phyloP scores from a whole-genome alignment of 37 sponge, comb jelly and placozoan genomes.

The Theonella swinhoei region DNA sequence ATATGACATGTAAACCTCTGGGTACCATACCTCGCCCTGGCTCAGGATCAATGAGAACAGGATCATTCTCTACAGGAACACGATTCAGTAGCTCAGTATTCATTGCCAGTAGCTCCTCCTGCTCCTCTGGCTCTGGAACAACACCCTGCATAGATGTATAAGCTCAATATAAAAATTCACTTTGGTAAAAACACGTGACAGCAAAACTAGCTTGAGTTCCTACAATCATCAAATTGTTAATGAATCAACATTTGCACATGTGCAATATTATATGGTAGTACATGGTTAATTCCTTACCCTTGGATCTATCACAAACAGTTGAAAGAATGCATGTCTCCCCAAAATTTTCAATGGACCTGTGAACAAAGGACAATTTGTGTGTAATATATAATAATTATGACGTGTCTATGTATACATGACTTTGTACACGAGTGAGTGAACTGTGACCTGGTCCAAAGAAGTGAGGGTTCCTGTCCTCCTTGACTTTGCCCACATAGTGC shows the following conservation, averaged over 20 bases:
- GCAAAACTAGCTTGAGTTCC: too few species aligned
- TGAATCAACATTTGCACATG: background rate
- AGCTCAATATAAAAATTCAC: background rate
- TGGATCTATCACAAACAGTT: constrained; percentile 1
- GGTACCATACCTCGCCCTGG: background rate
- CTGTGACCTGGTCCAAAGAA: too few species aligned
- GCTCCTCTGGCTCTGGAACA: background rate
- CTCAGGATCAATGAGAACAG: background rate
- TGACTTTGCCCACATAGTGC: background rate
- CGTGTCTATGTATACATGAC: too few species aligned
- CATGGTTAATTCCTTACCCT: background rate
- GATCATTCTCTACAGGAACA: background rate
- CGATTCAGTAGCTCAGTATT: background rate
- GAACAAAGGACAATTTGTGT: too few species aligned
- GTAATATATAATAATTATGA: too few species aligned
- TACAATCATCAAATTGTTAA: background rate
- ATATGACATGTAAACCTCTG: too few species aligned
- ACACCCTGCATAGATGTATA: background rate
- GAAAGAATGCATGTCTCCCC: constrained; percentile 2
- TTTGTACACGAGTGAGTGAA: too few species aligned
- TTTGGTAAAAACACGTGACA: too few species aligned
- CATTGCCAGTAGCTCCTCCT: background rate
- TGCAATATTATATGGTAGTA: background rate
- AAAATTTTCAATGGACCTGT: background rate
- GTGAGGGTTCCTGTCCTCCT: too few species aligned